Percentiles rank a stretch among this genome's conserved stretches.
Conservation (phyloP, 2,888 invertebrate species). For the Chrysolina oricalcia region DNA sequence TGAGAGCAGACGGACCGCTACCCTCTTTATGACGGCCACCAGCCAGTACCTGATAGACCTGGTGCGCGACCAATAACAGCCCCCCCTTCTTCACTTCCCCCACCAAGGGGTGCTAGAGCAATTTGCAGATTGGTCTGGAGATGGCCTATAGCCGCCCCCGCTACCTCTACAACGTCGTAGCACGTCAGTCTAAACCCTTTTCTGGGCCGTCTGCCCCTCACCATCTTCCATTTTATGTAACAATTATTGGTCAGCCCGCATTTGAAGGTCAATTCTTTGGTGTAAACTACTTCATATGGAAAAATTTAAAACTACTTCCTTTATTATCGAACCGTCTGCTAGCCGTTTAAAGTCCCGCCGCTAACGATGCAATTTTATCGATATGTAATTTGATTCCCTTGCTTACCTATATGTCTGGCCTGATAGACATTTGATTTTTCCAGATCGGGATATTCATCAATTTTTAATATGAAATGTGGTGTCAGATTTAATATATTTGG, state of each 20-base stretch:
- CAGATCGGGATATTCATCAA: constrained; percentile 4
- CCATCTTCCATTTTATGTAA: background rate
- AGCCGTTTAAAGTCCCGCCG: constrained; percentile 35
- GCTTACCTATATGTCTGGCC: constrained; percentile 28
- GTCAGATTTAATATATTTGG: background rate
- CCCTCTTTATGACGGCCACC: constrained; percentile 68
- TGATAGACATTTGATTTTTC: constrained; percentile 9
- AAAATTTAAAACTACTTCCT: constrained; percentile 58
- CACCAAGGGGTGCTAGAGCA: constrained; percentile 67
- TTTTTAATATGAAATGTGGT: background rate
- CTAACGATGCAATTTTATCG: constrained; percentile 51
- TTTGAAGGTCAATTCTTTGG: constrained; percentile 52
- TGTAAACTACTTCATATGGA: constrained; percentile 45
- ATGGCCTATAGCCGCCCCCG: constrained; percentile 66
- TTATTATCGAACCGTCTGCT: constrained; percentile 28
- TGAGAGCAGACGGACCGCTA: constrained; percentile 68
- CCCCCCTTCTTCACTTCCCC: constrained; percentile 64
- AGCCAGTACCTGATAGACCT: constrained; percentile 60
- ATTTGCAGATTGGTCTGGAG: constrained; percentile 67
- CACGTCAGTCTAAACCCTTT: background rate
- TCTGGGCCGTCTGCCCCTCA: constrained; percentile 1
- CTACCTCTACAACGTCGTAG: constrained; percentile 40
- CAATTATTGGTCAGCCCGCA: constrained; percentile 33
- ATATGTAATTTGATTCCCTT: constrained; percentile 46
- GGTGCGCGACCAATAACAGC: constrained; percentile 66